Conservation (phyloP, 2,888 invertebrate genomes). For the Empis livida region DNA sequence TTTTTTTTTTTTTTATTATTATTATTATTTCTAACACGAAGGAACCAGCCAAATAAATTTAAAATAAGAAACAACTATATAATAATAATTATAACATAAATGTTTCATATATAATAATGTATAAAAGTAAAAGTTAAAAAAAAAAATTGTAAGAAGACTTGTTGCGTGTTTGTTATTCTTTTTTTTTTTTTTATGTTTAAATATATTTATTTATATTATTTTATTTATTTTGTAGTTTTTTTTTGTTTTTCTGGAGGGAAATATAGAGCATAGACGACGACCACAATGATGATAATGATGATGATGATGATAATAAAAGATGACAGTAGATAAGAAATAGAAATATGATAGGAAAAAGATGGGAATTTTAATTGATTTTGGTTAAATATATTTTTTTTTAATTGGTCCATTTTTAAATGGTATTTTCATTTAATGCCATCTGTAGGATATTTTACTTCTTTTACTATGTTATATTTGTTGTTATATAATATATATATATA, state of each 20-base stretch:
- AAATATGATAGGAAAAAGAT: too few relatives aligned
- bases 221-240: too few relatives aligned
- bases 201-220: too few relatives aligned
- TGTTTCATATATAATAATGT: background rate
- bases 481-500: background rate
- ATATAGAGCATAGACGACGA: too few relatives aligned
- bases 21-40: background rate
- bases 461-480: background rate
- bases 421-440: background rate
- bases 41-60: background rate
- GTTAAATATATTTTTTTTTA: too few relatives aligned
- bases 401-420: conserved; percentile 1
- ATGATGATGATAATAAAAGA: too few relatives aligned
- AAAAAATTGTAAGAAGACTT: conserved; percentile 1
- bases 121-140: background rate
- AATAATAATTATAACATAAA: background rate
- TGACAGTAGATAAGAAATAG: too few relatives aligned
- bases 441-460: background rate
- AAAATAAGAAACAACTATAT: background rate
- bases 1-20: too few relatives aligned
- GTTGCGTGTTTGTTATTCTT: background rate
- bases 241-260: too few relatives aligned
- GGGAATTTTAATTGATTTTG: too few relatives aligned
- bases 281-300: too few relatives aligned
- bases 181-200: background rate